Conservation (phyloP, 2,888 invertebrate genomes). For the Platycnemis pennipes region DNA sequence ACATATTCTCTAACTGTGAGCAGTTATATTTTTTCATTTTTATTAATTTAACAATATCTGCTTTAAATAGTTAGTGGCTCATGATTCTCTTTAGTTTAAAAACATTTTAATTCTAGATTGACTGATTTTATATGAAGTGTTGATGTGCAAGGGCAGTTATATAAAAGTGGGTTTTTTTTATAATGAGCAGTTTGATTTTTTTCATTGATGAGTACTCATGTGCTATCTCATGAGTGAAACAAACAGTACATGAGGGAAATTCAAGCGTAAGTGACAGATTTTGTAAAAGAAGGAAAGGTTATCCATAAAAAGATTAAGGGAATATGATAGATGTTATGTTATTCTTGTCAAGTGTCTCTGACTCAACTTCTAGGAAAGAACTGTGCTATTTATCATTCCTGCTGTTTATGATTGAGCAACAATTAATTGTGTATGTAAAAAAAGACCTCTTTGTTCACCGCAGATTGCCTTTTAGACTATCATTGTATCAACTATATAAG, state of each 20-base stretch:
- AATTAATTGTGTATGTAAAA: constrained; percentile 63
- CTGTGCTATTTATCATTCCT: constrained; percentile 48
- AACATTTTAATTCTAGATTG: constrained; percentile 59
- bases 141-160: constrained; percentile 59
- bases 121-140: constrained; percentile 59
- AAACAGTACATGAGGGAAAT: constrained; percentile 48
- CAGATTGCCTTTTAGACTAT: constrained; percentile 50
- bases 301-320: constrained; percentile 55
- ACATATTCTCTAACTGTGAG: constrained; percentile 66
- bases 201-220: constrained; percentile 60
- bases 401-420: constrained; percentile 55
- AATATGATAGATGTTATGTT: constrained; percentile 58
- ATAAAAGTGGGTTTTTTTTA: constrained; percentile 58
- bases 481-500: constrained; percentile 47
- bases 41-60: constrained; percentile 62
- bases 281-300: constrained; percentile 61
- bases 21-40: constrained; percentile 66
- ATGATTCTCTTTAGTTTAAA: constrained; percentile 64
- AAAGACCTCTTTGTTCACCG: constrained; percentile 49
- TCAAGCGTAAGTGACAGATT: constrained; percentile 48
- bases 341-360: constrained; percentile 53
- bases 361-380: constrained; percentile 54
- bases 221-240: constrained; percentile 59
- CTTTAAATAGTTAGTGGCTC: constrained; percentile 65
- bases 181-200: constrained; percentile 55